Base-by-base conservation (phyloP, 2,888 invertebrate species). In the Glaucopsyche alexis region DNA sequence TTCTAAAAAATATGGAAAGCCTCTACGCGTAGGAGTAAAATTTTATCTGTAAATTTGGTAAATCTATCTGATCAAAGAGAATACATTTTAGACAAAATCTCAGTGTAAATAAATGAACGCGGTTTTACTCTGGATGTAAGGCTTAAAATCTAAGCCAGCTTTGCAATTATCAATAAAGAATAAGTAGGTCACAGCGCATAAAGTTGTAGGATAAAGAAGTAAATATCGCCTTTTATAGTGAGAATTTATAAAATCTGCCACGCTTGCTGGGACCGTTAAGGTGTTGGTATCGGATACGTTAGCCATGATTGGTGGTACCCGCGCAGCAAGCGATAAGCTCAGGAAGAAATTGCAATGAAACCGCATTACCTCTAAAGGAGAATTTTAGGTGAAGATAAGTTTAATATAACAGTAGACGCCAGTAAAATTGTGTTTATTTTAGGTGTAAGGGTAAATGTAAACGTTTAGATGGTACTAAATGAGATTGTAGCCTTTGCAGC, bases 261-360 rank as follows among this genome's bases (percentile, higher is more conserved):
- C 82, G 84, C 81, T 64, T 73, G 71, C 65, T 50, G 50, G 64
- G 71, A 69, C 67, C 72, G 73, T 75, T 74, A 71, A 73, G 74
- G 80, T 60, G 81, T 82, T 83, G 81, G 72, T 87, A 89, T 89
- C 86, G 88, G 88, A 88, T 87, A 75, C 71, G 74, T 87, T 85
- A 79, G 83, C 83, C 84, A 87, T 87, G 88, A 88, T 87, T 86
- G 86, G 88, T 87, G 86, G 87, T 81, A 77, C 75, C 75, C 82
- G 78, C 77, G 82, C 77, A 77, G 79, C 75, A 73, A 72, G 72
- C 79, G 81, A 81, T 81, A 82, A 80, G 81, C 78, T 76, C 69
- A 65, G 76, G 73, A 74, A 79, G 80, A 78, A 80, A 80, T 80
- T 80, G 79, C 78, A 78, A 76, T 66, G 72, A 75, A 75, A 75